These are phyloP conservation scores for Gnatocerus cornutus DNA, from an alignment of 2,888 invertebrate species.

Conservation along the genomic window DNA sequence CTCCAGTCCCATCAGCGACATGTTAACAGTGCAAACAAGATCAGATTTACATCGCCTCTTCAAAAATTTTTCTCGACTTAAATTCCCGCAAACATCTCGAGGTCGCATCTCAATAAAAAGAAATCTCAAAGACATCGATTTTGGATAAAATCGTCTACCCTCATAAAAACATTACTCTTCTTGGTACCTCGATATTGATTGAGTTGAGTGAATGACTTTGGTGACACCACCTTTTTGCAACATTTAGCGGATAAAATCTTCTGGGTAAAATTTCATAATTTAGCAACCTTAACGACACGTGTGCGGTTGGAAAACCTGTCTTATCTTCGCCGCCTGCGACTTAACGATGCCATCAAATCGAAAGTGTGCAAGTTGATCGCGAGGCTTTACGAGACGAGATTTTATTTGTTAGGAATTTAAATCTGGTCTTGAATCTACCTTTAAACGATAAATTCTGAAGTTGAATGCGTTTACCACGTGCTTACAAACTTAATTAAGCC, in stretches of 20 bases:
- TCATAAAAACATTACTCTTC: slow-evolving; percentile 22
- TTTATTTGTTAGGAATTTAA: slow-evolving; percentile 7
- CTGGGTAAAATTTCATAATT: background rate
- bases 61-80: slow-evolving; percentile 8
- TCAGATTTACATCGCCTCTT: background rate
- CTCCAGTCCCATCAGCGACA: background rate
- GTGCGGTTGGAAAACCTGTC: slow-evolving; percentile 16
- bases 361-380: slow-evolving; percentile 7
- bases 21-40: slow-evolving; percentile 13
- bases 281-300: slow-evolving; percentile 20
- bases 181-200: slow-evolving; percentile 29
- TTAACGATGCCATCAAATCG: slow-evolving; percentile 28
- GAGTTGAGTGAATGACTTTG: slow-evolving; percentile 17
- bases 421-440: slow-evolving; percentile 2
- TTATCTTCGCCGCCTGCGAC: slow-evolving; percentile 42
- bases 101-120: slow-evolving; percentile 16
- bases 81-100: slow-evolving; percentile 20
- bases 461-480: slow-evolving; percentile 21
- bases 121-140: slow-evolving; percentile 5
- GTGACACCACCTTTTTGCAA: slow-evolving; percentile 21
- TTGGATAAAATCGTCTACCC: slow-evolving; percentile 6
- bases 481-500: slow-evolving; percentile 27
- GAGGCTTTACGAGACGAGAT: background rate
- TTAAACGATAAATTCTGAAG: slow-evolving; percentile 4
- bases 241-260: slow-evolving; percentile 15